Evolutionary conservation across 2,888 invertebrate genomes (phyloP).

Genomic region (Loripinus fragilis): DNA sequence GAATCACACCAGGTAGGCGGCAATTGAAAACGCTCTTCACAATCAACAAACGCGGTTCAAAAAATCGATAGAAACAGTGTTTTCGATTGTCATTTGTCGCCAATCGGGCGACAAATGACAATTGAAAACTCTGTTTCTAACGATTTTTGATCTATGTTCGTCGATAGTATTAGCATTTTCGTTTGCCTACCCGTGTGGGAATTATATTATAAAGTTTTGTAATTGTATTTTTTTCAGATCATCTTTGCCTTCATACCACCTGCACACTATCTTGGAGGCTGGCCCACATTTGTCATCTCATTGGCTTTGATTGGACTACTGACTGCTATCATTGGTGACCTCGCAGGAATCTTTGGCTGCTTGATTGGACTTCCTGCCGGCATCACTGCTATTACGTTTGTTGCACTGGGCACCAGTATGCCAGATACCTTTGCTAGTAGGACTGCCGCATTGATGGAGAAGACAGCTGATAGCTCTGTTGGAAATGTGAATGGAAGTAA

Average conservation of each 20-base stretch:
- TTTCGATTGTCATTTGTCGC: no score
- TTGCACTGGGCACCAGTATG: slow-evolving; percentile 86
- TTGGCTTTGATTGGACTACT: slow-evolving; percentile 86
- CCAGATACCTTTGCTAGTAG: slow-evolving; percentile 87
- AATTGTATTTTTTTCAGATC: slow-evolving; percentile 75
- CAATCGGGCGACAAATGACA: no score
- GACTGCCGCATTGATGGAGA: slow-evolving; percentile 86
- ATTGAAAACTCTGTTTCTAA: no score
- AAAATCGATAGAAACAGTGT: no score
- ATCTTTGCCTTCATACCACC: slow-evolving; percentile 85
- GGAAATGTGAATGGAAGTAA: slow-evolving; percentile 87
- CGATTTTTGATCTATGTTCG: no score
- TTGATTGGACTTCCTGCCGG: slow-evolving; percentile 85
- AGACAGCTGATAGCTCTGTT: slow-evolving; percentile 86
- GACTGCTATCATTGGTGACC: slow-evolving; percentile 86
- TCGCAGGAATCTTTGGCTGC: slow-evolving; percentile 87
- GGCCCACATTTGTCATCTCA: slow-evolving; percentile 86
- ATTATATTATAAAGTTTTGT: no score
- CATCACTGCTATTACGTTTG: slow-evolving; percentile 85
- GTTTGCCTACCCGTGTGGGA: no score
- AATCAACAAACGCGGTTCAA: no score
- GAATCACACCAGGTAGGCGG: no score
- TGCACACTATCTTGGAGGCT: slow-evolving; percentile 85
- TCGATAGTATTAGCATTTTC: no score
- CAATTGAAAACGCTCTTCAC: no score